A percentile compares a stretch with the other conserved stretches of the same genome.
Conservation (phyloP, 2,888 invertebrate species). For the Caradrina clavipalpis region DNA sequence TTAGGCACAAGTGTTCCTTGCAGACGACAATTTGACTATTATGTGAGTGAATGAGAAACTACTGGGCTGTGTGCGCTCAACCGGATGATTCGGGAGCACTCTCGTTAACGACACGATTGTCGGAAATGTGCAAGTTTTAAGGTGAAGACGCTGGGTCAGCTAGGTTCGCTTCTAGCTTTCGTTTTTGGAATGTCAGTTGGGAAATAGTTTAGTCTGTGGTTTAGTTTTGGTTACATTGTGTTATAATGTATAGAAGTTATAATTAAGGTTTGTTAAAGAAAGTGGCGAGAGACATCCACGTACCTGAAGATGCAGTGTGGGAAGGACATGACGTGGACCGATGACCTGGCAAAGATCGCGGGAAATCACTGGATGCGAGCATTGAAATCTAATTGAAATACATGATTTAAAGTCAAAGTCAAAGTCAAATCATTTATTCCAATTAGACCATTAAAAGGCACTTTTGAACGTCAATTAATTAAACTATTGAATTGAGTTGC, state of each 20-base stretch:
- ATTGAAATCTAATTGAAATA: no score
- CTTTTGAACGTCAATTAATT: no score
- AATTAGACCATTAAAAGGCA: no score
- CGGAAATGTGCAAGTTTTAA: conserved; percentile 54
- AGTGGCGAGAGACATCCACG: no score
- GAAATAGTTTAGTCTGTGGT: conserved; percentile 4
- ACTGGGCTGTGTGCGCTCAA: conserved; percentile 47
- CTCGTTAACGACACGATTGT: conserved; percentile 59
- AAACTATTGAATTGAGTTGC: no score
- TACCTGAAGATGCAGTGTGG: no score
- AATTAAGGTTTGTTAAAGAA: no score
- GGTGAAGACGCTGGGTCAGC: conserved; percentile 34
- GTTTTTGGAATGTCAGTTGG: neutral
- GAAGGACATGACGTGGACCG: no score
- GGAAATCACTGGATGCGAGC: no score
- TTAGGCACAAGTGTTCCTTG: conserved; percentile 51
- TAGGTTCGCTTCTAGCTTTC: conserved; percentile 14
- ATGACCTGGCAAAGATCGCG: no score
- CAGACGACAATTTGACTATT: conserved; percentile 63
- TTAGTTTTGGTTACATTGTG: conserved; percentile 12
- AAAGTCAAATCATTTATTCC: no score
- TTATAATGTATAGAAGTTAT: neutral
- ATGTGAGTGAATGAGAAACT: conserved; percentile 61
- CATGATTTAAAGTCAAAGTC: no score
- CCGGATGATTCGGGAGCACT: conserved; percentile 60